Evolutionary conservation across 2,113 vertebrate genomes (phyloP).

Genomic region (Falco punctatus): DNA sequence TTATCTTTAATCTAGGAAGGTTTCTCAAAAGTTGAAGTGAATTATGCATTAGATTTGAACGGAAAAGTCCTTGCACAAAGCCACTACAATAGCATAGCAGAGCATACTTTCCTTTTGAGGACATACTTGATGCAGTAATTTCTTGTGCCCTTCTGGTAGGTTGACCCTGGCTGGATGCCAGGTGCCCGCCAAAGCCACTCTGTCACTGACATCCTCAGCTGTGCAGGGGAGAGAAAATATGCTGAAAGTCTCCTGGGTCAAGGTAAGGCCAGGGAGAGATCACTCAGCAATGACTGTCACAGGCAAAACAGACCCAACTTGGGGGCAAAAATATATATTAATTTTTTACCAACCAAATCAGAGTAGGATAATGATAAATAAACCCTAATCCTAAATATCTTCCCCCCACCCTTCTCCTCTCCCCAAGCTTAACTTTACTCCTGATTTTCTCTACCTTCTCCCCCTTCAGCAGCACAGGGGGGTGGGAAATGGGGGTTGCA

Average conservation of each 20-base stretch:
- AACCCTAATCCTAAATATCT: neutral
- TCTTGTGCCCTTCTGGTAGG: neutral
- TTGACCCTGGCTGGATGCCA: neutral
- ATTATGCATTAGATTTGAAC: neutral
- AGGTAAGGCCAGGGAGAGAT: neutral
- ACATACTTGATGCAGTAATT: neutral
- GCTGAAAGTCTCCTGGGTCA: neutral
- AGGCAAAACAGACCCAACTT: neutral
- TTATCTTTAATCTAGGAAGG: neutral
- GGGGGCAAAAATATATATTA: neutral
- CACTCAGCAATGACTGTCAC: neutral
- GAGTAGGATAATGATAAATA: neutral
- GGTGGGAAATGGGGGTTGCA: neutral
- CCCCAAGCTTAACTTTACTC: neutral
- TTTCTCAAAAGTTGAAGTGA: neutral
- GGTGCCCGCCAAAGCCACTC: neutral
- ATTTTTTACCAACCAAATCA: neutral
- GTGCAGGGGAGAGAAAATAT: neutral
- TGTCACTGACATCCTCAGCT: neutral
- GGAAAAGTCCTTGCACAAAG: neutral
- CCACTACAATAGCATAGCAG: neutral
- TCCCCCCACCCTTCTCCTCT: neutral
- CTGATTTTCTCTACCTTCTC: neutral
- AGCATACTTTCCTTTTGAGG: neutral
- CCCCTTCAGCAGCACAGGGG: fast-evolving